Conservation (phyloP, 2,888 invertebrate species). For the Bursaphelenchus okinawaensis region DNA sequence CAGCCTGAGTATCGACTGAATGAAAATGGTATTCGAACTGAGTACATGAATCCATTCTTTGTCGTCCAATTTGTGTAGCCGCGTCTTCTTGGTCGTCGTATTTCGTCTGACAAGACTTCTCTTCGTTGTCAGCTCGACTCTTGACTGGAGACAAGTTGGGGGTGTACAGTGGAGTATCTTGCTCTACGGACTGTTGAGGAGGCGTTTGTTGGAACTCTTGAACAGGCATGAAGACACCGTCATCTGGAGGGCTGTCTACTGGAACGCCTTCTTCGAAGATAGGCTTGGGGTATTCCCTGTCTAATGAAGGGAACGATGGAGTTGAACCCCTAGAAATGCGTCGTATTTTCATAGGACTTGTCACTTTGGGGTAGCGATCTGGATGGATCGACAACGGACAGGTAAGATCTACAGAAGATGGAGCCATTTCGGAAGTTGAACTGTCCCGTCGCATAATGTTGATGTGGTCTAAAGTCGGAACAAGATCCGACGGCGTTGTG, state of each 20-base stretch:
- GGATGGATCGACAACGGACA: slow-evolving; percentile 11
- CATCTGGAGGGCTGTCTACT: neutral
- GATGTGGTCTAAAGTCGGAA: slow-evolving; percentile 12
- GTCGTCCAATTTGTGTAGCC: neutral
- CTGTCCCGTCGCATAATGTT: neutral
- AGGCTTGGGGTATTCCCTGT: neutral
- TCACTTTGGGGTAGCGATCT: neutral
- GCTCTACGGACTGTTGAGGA: neutral
- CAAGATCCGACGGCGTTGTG: slow-evolving; percentile 22
- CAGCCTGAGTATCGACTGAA: neutral
- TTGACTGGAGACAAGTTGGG: slow-evolving; percentile 5
- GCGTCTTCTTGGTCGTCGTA: neutral
- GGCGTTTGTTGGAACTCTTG: slow-evolving; percentile 1
- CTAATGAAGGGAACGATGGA: neutral
- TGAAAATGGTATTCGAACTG: slow-evolving; percentile 2
- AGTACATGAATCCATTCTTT: neutral
- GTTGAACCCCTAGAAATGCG: neutral
- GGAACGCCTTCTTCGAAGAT: neutral
- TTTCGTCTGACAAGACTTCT: neutral
- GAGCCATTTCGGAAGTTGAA: neutral
- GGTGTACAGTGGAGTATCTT: slow-evolving; percentile 13
- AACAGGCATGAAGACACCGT: slow-evolving; percentile 3
- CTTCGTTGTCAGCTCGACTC: neutral
- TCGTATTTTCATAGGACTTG: neutral
- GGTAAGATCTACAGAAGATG: slow-evolving; percentile 9